A percentile compares a stretch with the other conserved stretches of the same genome.
phyloP scores from a whole-genome alignment of 1,140 invertebrate genomes.

The Diorhabda elongata region DNA sequence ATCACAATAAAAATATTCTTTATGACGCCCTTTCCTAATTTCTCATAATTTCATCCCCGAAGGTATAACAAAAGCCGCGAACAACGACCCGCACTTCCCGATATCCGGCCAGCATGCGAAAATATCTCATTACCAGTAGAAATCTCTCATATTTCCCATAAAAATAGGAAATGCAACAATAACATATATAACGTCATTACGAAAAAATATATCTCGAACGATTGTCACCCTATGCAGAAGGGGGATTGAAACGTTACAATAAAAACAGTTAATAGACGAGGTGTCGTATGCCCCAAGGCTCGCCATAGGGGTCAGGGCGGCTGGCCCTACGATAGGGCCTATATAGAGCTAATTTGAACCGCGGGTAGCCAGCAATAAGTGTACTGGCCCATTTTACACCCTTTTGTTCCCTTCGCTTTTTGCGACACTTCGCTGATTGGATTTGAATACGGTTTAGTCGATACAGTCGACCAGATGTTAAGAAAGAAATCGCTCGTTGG shows the following conservation, averaged over 20 bases:
- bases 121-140: constrained; percentile 20
- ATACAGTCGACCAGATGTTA: constrained; percentile 1
- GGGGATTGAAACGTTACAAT: constrained; percentile 47
- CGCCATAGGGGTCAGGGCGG: constrained; percentile 36
- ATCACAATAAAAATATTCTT: constrained; percentile 5
- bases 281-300: constrained; percentile 44
- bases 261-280: constrained; percentile 48
- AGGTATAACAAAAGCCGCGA: neutral
- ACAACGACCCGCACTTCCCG: constrained; percentile 11
- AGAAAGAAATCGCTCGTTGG: neutral
- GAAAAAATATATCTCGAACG: constrained; percentile 17
- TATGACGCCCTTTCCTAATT: constrained; percentile 5
- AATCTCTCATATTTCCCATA: constrained; percentile 11
- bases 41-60: constrained; percentile 8
- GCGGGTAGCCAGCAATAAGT: constrained; percentile 46
- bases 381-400: constrained; percentile 34
- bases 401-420: constrained; percentile 31
- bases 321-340: constrained; percentile 25
- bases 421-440: constrained; percentile 39
- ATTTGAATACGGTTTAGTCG: constrained; percentile 36
- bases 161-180: constrained; percentile 22
- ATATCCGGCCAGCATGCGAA: constrained; percentile 8
- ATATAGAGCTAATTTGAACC: constrained; percentile 48
- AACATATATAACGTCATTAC: constrained; percentile 25
- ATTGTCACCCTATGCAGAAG: constrained; percentile 11